Percentiles rank a stretch among this genome's conserved stretches.
These are phyloP conservation scores for Boleophthalmus pectinirostris DNA, from an alignment of 2,113 vertebrate genomes.

Conservation along the genomic window DNA sequence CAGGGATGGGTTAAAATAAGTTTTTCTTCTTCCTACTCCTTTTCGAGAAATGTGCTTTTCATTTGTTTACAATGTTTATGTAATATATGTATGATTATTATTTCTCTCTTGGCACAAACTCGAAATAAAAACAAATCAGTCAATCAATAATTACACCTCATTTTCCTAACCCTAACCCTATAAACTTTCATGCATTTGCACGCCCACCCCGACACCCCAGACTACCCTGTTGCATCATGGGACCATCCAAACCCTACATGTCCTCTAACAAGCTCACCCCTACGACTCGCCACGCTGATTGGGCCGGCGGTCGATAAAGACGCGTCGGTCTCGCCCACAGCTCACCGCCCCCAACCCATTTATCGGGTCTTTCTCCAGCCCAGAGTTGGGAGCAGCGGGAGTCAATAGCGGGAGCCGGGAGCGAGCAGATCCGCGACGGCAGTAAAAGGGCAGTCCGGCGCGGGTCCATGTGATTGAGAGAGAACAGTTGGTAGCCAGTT, in stretches of 20 bases:
- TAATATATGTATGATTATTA: too few relatives aligned
- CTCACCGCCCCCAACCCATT: conserved; percentile 53
- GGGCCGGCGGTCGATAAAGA: conserved; percentile 58
- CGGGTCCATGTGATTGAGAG: conserved; percentile 55
- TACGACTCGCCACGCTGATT: conserved; percentile 54
- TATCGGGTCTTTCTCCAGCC: conserved; percentile 63
- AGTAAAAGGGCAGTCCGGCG: conserved; percentile 50
- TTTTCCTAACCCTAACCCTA: too few relatives aligned
- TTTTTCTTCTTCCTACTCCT: too few relatives aligned
- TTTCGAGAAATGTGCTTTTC: too few relatives aligned
- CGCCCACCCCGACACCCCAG: too few relatives aligned
- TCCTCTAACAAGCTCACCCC: conserved; percentile 59
- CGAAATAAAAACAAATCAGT: too few relatives aligned
- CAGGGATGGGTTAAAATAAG: too few relatives aligned
- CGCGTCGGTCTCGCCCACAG: conserved; percentile 21
- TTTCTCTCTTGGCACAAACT: too few relatives aligned
- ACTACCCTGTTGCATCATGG: too few relatives aligned
- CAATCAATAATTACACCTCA: too few relatives aligned
- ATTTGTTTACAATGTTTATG: too few relatives aligned
- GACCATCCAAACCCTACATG: conserved; percentile 49
- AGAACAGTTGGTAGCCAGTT: conserved; percentile 47
- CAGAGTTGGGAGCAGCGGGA: conserved; percentile 21
- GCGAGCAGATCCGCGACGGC: conserved; percentile 59
- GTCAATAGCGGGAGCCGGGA: neutral
- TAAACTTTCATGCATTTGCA: too few relatives aligned